Evolutionary conservation across 1,140 invertebrate species (phyloP), one percentile per base, ranked within the genome.

Genomic region (Lepeophtheirus salmonis): DNA sequence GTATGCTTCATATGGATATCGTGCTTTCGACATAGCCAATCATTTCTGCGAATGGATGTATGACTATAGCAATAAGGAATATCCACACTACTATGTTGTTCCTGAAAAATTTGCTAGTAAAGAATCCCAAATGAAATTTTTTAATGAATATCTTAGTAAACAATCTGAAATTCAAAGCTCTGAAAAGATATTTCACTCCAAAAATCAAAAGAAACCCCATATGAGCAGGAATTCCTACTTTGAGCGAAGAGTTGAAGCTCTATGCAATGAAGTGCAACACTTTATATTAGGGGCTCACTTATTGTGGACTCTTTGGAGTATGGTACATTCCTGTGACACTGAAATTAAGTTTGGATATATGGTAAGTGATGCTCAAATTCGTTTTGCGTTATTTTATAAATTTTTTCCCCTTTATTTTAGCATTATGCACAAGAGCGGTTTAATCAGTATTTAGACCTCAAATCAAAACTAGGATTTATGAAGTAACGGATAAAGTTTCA

Each of bases 11-110:
- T 92, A 92, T 71, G 92, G 91, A 70, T 88, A 90, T 69, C 73
- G 91, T 63, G 89, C 84, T 0, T 97, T 91, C 74, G 92, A 97
- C 72, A 74, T 97, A 59, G 92, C 89, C 2, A 97, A 97, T 73
- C 91, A 97, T 69, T 94, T 96, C 70, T 78, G 86, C 63, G 91
- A 97, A 72, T 96, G 89, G 89, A 80, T 79, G 4, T 92, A 87
- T 70, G 86, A 95, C 68, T 96, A 97, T 70, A 85, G 80, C 0
- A 77, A 79, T 56, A 70, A 78, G 0, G 76, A 83, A 50, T 78
- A 80, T 68, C 90, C 90, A 1, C 84, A 83, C 71, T 97, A 83
- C 67, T 75, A 74, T 54, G 80, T 82, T 64, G 71, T 77, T 50
- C 71, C 72, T 2, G 75, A 80, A 20, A 76, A 80, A 64, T 86